These are phyloP conservation scores for Abscondita cerata DNA, from an alignment of 2,888 invertebrate genomes.

Conservation along the genomic window DNA sequence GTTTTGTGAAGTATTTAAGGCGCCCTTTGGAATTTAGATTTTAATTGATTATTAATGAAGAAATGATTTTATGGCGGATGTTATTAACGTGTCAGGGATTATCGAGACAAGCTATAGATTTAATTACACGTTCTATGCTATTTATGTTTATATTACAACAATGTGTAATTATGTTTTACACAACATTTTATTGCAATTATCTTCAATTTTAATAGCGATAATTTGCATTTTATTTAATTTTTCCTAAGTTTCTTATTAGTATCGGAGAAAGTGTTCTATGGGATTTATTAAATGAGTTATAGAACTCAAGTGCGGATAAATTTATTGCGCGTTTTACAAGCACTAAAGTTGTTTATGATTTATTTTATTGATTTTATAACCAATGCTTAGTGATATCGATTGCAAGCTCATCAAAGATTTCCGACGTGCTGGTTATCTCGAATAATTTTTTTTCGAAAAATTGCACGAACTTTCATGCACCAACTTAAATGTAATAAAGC, in stretches of 20 bases:
- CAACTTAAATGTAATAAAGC: constrained; percentile 16
- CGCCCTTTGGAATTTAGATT: too few species aligned
- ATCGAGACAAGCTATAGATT: background rate
- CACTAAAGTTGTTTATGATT: constrained; percentile 24
- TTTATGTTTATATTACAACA: background rate
- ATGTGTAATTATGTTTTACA: constrained; percentile 8
- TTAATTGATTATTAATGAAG: too few species aligned
- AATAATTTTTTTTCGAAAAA: too few species aligned
- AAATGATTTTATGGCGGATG: background rate
- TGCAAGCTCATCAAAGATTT: constrained; percentile 12
- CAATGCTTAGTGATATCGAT: constrained; percentile 17
- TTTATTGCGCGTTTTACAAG: constrained; percentile 23
- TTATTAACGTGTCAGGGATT: background rate
- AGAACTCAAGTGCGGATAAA: constrained; percentile 8
- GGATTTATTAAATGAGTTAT: too few species aligned
- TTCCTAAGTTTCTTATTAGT: too few species aligned
- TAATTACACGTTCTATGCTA: background rate
- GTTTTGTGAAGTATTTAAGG: too few species aligned
- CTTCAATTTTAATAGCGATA: background rate
- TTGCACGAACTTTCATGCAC: too few species aligned
- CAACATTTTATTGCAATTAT: background rate
- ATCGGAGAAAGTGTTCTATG: background rate
- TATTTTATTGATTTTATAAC: constrained; percentile 23
- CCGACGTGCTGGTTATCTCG: too few species aligned
- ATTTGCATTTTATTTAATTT: too few species aligned